phyloP scores from a whole-genome alignment of 2,888 invertebrate genomes.

The Nomada fabriciana region DNA sequence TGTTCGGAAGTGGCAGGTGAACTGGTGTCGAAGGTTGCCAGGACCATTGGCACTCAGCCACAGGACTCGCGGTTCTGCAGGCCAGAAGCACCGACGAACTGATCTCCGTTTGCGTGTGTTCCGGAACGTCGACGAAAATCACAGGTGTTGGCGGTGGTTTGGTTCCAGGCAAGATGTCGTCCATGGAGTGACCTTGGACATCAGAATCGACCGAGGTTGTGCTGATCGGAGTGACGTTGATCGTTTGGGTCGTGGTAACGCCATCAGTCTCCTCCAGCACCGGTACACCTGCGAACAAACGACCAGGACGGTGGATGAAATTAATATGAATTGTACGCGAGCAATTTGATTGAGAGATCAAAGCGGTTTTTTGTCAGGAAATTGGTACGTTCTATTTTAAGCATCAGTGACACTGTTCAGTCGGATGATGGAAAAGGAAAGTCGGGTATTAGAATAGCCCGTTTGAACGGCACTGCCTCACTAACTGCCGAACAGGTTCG shows the following conservation, averaged over 20 bases:
- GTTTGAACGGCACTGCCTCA: conserved; percentile 16
- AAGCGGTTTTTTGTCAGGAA: neutral
- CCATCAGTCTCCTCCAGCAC: conserved; percentile 65
- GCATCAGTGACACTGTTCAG: neutral
- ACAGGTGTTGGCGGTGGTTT: conserved; percentile 69
- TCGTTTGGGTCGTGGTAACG: conserved; percentile 46
- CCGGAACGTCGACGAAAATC: conserved; percentile 77
- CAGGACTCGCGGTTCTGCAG: conserved; percentile 79
- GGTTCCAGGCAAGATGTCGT: conserved; percentile 75
- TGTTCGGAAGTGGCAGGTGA: conserved; percentile 79
- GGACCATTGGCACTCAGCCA: conserved; percentile 82
- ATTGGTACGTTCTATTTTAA: neutral
- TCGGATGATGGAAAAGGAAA: conserved; percentile 25
- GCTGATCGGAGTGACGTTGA: conserved; percentile 48
- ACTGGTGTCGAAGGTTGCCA: conserved; percentile 81
- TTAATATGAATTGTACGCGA: too few relatives aligned
- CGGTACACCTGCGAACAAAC: conserved; percentile 68
- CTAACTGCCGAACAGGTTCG: conserved; percentile 17
- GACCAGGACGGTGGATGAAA: too few relatives aligned
- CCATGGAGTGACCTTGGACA: conserved; percentile 75
- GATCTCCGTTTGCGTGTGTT: conserved; percentile 77
- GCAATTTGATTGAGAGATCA: too few relatives aligned
- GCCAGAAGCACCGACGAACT: conserved; percentile 79
- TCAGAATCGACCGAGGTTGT: conserved; percentile 55
- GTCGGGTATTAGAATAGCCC: neutral